A percentile compares a stretch with the other conserved stretches of the same genome.
These are phyloP conservation scores for Nycticryphes semicollaris DNA, from an alignment of 2,113 vertebrate genomes.

Conservation along the genomic window DNA sequence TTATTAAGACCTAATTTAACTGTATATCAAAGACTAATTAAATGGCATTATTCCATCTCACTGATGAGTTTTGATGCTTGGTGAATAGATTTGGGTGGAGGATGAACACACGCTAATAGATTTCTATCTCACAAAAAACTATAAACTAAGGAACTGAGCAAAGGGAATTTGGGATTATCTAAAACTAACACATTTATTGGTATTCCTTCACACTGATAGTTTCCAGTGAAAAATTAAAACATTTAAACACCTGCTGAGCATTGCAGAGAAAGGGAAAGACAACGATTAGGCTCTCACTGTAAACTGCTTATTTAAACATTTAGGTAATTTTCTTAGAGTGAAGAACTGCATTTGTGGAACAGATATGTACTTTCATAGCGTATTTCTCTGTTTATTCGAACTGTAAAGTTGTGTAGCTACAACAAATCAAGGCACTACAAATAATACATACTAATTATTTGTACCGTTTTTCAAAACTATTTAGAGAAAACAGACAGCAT, in stretches of 20 bases:
- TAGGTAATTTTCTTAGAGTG: constrained; percentile 4
- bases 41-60: constrained; percentile 84
- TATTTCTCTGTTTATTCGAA: background rate
- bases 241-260: constrained; percentile 61
- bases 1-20: constrained; percentile 87
- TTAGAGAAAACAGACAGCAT: background rate
- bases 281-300: constrained; percentile 4
- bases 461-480: background rate
- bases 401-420: background rate
- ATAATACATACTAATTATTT: background rate
- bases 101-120: constrained; percentile 74
- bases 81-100: constrained; percentile 79
- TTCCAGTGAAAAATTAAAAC: constrained; percentile 56
- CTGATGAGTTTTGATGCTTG: constrained; percentile 81
- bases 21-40: constrained; percentile 88
- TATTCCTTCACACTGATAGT: constrained; percentile 57
- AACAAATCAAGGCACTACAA: background rate
- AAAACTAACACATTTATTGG: constrained; percentile 69
- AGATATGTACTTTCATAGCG: background rate
- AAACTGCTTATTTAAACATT: constrained; percentile 60
- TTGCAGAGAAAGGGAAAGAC: constrained; percentile 16
- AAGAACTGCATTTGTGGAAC: constrained; percentile 11
- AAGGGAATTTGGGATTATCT: constrained; percentile 75
- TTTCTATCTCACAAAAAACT: constrained; percentile 73
- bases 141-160: constrained; percentile 67